Evolutionary conservation across 2,888 invertebrate species (phyloP).

Genomic region (Fabriciana adippe): DNA sequence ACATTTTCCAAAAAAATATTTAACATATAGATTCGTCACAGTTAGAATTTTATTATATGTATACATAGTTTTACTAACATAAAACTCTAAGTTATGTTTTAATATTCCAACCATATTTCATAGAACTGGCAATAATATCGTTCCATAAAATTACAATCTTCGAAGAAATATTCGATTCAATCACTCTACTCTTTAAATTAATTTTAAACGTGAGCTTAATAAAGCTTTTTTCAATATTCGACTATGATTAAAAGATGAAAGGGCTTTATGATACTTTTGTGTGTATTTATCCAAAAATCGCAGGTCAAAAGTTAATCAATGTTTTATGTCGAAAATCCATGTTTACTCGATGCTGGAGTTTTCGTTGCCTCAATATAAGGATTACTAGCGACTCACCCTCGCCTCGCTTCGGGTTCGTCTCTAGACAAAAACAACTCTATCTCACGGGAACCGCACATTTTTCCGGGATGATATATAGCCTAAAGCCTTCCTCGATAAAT

Average conservation of each 20-base stretch:
- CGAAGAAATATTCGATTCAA: not conserved
- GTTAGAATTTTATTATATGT: no score
- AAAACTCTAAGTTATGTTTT: no score
- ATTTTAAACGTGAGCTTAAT: not conserved
- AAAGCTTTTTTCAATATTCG: conserved; percentile 26
- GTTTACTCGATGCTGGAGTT: conserved; percentile 32
- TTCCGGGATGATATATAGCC: no score
- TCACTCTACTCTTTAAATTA: not conserved
- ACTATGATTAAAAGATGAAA: conserved; percentile 37
- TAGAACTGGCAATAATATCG: not conserved
- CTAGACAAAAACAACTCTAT: no score
- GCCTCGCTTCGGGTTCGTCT: no score
- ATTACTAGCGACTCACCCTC: no score
- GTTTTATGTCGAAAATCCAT: conserved; percentile 42
- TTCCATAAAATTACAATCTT: not conserved
- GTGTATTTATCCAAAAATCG: conserved; percentile 39
- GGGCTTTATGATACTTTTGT: conserved; percentile 32
- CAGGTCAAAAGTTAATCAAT: conserved; percentile 43
- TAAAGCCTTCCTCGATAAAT: no score
- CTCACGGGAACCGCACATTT: no score
- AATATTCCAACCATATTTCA: not conserved
- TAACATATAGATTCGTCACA: no score
- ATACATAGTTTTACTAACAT: no score
- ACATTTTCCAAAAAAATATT: no score
- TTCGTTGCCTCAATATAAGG: not conserved